phyloP scores from a whole-genome alignment of 92 coral and sea anemone species.

The Pocillopora grandis region DNA sequence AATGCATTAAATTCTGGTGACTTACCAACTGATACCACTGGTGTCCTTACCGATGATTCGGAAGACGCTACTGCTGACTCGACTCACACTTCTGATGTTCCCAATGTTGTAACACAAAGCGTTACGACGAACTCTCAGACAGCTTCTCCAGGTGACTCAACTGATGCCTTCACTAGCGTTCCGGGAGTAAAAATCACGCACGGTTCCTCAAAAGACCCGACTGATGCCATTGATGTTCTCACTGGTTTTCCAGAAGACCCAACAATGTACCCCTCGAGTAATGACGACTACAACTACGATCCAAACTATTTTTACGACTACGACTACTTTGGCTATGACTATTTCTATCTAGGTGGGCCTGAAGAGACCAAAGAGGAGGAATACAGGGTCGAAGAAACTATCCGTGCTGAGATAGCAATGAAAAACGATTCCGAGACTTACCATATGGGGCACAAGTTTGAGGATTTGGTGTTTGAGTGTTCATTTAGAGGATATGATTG shows the following conservation, averaged over 20 bases:
- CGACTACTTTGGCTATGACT: background rate
- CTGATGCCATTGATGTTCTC: background rate
- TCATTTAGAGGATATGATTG: slow-evolving; percentile 66
- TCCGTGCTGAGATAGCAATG: slow-evolving; percentile 32
- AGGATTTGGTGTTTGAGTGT: slow-evolving; percentile 64
- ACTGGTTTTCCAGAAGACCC: background rate
- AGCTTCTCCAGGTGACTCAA: background rate
- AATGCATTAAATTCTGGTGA: too few relatives aligned
- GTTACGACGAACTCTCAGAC: background rate
- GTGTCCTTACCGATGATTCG: too few relatives aligned
- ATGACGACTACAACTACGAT: slow-evolving; percentile 4
- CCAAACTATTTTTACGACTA: slow-evolving; percentile 1
- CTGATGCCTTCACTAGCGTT: background rate
- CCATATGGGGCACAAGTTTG: slow-evolving; percentile 66
- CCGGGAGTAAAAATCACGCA: too few relatives aligned
- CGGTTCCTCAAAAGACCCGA: too few relatives aligned
- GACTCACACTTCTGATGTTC: too few relatives aligned
- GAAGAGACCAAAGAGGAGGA: slow-evolving; percentile 20
- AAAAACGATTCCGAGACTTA: slow-evolving; percentile 28
- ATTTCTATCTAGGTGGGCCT: slow-evolving; percentile 11
- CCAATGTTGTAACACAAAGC: too few relatives aligned
- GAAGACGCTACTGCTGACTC: too few relatives aligned
- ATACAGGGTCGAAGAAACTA: slow-evolving; percentile 23
- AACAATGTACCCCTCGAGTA: background rate
- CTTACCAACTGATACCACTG: too few relatives aligned